Conservation (phyloP, 2,113 vertebrate genomes). For the Zootoca vivipara region DNA sequence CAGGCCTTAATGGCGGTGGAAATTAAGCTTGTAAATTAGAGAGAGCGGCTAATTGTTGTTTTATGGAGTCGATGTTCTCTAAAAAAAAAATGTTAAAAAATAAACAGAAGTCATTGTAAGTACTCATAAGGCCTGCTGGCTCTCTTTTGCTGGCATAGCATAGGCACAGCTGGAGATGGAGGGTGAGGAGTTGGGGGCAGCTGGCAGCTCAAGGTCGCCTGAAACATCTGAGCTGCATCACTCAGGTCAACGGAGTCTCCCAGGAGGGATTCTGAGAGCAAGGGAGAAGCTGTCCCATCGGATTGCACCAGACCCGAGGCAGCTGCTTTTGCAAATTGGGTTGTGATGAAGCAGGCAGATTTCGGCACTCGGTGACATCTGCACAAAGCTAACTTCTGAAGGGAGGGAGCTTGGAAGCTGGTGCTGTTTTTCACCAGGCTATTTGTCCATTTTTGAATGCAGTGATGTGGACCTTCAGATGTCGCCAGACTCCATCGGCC, state of each 20-base stretch:
- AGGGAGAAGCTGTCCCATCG: background rate
- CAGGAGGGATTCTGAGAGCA: background rate
- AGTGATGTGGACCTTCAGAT: background rate
- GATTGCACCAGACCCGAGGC: background rate
- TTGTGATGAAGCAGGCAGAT: background rate
- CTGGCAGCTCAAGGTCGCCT: constrained; percentile 34
- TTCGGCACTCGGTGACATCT: background rate
- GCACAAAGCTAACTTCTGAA: background rate
- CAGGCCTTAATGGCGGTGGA: constrained; percentile 19
- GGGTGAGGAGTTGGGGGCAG: constrained; percentile 1
- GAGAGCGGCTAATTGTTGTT: constrained; percentile 65
- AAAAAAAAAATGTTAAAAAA: constrained; percentile 17
- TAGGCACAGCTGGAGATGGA: constrained; percentile 12
- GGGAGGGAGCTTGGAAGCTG: background rate
- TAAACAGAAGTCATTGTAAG: constrained; percentile 37
- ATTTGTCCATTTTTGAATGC: background rate
- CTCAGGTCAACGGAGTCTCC: background rate
- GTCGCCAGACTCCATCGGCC: background rate
- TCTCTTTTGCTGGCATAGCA: constrained; percentile 27
- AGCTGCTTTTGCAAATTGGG: background rate
- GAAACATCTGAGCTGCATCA: background rate
- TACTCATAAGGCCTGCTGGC: constrained; percentile 54
- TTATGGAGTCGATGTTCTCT: constrained; percentile 52
- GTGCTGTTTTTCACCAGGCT: background rate
- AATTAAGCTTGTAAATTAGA: constrained; percentile 64